These are phyloP conservation scores for Noctuana brunneofusca DNA, from an alignment of 2,888 invertebrate genomes.

Conservation along the genomic window DNA sequence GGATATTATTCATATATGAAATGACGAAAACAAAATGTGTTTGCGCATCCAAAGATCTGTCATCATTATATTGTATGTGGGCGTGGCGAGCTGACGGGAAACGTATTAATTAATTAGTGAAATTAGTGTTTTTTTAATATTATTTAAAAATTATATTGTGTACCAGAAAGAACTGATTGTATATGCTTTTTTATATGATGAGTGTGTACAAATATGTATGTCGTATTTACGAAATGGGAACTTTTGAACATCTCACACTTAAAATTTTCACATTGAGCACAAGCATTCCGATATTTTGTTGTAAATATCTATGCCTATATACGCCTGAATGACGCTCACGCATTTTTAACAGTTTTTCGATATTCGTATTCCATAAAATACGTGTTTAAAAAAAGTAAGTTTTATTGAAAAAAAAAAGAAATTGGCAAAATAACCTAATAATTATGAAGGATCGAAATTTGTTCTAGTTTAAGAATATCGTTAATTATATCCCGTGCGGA, in stretches of 20 bases:
- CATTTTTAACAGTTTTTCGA: neutral
- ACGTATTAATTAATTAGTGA: constrained; percentile 42
- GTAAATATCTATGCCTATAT: constrained; percentile 23
- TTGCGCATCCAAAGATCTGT: constrained; percentile 49
- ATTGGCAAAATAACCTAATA: constrained; percentile 39
- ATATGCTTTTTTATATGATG: constrained; percentile 31
- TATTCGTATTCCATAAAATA: neutral
- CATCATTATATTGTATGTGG: constrained; percentile 32
- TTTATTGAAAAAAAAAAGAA: constrained; percentile 4
- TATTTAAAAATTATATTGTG: constrained; percentile 38
- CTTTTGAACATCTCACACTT: constrained; percentile 11
- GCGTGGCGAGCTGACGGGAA: constrained; percentile 34
- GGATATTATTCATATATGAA: constrained; percentile 18
- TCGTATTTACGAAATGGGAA: constrained; percentile 21
- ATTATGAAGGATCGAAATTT: constrained; percentile 32
- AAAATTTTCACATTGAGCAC: constrained; percentile 7
- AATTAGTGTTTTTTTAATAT: constrained; percentile 40
- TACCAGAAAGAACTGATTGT: constrained; percentile 44
- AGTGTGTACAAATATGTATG: constrained; percentile 25
- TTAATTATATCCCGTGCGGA: constrained; percentile 25
- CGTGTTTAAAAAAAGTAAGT: neutral
- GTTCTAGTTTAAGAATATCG: constrained; percentile 36
- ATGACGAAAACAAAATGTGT: constrained; percentile 16
- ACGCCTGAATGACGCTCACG: constrained; percentile 25
- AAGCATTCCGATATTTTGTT: constrained; percentile 24